phyloP scores from a whole-genome alignment of 2,797 vertebrate species.

The Vespertilio murinus region DNA sequence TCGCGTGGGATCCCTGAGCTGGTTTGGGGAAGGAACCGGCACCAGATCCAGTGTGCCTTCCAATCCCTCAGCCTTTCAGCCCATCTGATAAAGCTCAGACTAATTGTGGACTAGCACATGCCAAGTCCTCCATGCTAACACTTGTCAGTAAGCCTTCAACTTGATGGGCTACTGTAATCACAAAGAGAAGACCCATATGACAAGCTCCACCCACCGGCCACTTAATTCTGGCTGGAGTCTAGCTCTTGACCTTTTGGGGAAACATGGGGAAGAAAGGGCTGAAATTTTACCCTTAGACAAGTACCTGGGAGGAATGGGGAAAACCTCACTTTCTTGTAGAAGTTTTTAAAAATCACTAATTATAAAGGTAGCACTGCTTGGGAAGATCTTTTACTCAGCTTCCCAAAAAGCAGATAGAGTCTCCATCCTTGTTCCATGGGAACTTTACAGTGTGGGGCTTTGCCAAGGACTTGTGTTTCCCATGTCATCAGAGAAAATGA shows the following conservation, averaged over 20 bases:
- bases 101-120: background rate
- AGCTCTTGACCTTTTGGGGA: background rate
- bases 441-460: background rate
- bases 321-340: constrained; percentile 38
- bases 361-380: constrained; percentile 33
- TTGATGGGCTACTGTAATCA: background rate
- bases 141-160: background rate
- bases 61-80: background rate
- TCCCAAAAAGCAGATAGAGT: constrained; percentile 14
- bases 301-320: constrained; percentile 22
- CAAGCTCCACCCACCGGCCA: background rate
- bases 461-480: constrained; percentile 14
- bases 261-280: background rate
- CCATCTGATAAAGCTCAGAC: background rate
- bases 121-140: background rate
- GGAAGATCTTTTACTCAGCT: constrained; percentile 13
- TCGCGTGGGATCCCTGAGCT: background rate
- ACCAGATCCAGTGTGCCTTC: background rate
- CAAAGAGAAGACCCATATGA: background rate
- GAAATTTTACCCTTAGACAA: background rate
- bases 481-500: background rate
- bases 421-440: background rate
- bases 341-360: constrained; percentile 25
- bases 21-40: background rate
- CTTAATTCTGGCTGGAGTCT: background rate